Base-by-base conservation (phyloP, 2,797 vertebrate species). In the Gambusia yucatana region DNA sequence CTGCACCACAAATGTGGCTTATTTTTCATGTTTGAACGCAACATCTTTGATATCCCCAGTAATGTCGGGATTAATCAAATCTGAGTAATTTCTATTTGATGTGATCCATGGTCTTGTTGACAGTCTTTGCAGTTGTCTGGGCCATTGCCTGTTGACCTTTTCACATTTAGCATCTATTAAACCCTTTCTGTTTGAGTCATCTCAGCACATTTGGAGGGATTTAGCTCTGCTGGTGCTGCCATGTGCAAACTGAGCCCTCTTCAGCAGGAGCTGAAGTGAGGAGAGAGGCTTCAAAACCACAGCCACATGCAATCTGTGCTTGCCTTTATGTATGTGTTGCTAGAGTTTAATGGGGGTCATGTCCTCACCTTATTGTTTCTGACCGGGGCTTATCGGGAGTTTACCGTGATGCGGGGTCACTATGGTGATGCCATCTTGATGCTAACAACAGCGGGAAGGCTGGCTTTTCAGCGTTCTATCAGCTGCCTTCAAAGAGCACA, bases 121-220 rank as follows among this genome's bases (percentile, higher is more conserved):
- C 9, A 39, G 85, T 89, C 88, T 86, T 90, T 87, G 90, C 80
- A 88, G 81, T 86, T 88, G 85, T 81, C 57, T 36, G 74, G 75
- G 79, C 79, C 76, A 82, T 70, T 84, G 78, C 59, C 63, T 50
- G 69, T 80, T 67, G 69, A 91, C 89, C 92, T 91, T 91, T 92
- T 87, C 69, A 73, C 78, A 83, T 77, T 72, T 73, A 86, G 77
- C 77, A 61, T 79, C 84, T 72, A 69, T 86, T 82, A 90, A 85
- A 87, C 33, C 77, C 70, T 48, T 28, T 84, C 72, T 83, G 20
- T 85, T 72, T 73, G 76, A 82, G 87, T 86, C 82, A 88, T 88
- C 85, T 88, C 74, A 85, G 87, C 90, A 87, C 81, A 91, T 92
- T 91, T 85, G 83, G 59, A 84, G 57, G 80, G 88, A 84, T 90